These are phyloP conservation scores for Catamblyrhynchus diadema DNA, from an alignment of 2,797 vertebrate species.

Conservation along the genomic window DNA sequence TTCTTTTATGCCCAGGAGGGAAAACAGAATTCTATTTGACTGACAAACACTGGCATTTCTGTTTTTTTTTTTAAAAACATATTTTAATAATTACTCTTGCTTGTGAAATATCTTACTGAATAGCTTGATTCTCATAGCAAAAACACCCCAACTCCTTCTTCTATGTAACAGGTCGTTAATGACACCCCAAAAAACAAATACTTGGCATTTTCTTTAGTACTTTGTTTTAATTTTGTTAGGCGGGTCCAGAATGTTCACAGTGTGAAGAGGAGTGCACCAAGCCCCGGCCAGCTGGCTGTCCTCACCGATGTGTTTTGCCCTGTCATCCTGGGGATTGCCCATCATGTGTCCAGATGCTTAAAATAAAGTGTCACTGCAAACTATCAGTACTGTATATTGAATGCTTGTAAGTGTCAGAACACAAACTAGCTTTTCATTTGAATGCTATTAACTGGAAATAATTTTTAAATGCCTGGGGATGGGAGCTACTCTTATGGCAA, in stretches of 20 bases:
- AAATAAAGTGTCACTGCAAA: conserved; percentile 90
- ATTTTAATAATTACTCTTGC: neutral
- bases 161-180: neutral
- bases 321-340: conserved; percentile 85
- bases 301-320: conserved; percentile 80
- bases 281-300: conserved; percentile 80
- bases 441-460: neutral
- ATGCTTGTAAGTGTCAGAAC: conserved; percentile 78
- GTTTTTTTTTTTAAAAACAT: neutral
- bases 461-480: neutral
- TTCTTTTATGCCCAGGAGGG: neutral
- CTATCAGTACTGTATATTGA: conserved; percentile 82
- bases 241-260: conserved; percentile 78
- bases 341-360: conserved; percentile 84
- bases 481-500: neutral
- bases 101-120: neutral
- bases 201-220: neutral
- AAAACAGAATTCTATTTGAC: neutral
- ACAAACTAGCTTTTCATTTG: neutral
- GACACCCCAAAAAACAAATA: neutral
- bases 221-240: conserved; percentile 65
- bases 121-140: neutral
- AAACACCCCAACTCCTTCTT: neutral
- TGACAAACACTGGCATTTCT: neutral
- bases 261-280: conserved; percentile 85